These are phyloP conservation scores for Orestias chungarensis DNA, from an alignment of 2,797 vertebrate species.

Conservation along the genomic window DNA sequence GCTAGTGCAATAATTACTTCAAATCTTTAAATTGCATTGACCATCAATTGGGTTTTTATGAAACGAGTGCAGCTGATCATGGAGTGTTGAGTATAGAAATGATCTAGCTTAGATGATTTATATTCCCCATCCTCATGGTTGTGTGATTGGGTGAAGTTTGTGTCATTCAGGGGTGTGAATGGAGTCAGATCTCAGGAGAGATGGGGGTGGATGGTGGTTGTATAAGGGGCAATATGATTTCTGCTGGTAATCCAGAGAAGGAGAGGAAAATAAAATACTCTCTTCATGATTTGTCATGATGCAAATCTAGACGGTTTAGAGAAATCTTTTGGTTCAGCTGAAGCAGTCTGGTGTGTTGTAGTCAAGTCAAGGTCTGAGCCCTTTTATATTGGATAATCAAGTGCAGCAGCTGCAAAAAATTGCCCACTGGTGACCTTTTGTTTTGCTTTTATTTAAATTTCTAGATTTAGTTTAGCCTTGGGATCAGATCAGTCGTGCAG, in stretches of 20 bases:
- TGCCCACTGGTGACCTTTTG: slow-evolving; percentile 48
- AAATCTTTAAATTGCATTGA: slow-evolving; percentile 35
- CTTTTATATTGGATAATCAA: slow-evolving; percentile 38
- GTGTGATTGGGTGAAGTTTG: slow-evolving; percentile 52
- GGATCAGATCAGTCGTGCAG: slow-evolving; percentile 44
- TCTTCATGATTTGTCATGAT: slow-evolving; percentile 38
- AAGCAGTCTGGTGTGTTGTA: slow-evolving; percentile 12
- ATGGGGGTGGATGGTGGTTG: slow-evolving; percentile 6
- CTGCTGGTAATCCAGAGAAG: slow-evolving; percentile 21
- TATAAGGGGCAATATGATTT: slow-evolving; percentile 29
- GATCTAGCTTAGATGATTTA: slow-evolving; percentile 61
- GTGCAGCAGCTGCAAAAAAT: slow-evolving; percentile 33
- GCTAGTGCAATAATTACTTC: slow-evolving; percentile 44
- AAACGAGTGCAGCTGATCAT: slow-evolving; percentile 37
- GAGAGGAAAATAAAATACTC: slow-evolving; percentile 17
- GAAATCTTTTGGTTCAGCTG: slow-evolving; percentile 28
- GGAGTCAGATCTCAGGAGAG: slow-evolving; percentile 50
- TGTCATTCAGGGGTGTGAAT: slow-evolving; percentile 64
- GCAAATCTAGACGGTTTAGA: slow-evolving; percentile 17
- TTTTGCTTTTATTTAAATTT: slow-evolving; percentile 40
- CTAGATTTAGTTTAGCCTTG: slow-evolving; percentile 34
- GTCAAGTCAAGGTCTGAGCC: slow-evolving; percentile 14
- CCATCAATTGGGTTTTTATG: slow-evolving; percentile 42
- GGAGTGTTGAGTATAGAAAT: slow-evolving; percentile 38
- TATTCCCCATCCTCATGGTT: slow-evolving; percentile 40